Base-by-base conservation (phyloP, 2,888 invertebrate genomes). In the Diarsia brunnea region DNA sequence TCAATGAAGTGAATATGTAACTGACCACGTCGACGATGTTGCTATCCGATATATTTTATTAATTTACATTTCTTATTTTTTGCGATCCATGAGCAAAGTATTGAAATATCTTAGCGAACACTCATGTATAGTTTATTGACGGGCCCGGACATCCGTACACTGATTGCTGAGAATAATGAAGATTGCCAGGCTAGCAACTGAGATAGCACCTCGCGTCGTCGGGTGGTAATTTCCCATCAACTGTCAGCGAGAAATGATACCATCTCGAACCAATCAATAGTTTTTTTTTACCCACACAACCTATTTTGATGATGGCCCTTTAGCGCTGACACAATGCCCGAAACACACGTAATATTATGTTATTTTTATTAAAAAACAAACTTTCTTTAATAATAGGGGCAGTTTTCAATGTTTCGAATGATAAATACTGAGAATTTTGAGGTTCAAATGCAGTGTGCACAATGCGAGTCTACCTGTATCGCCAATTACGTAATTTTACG, bases 121-220 rank as follows among this genome's bases (percentile, higher is more conserved):
- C 43, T n/a, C 64, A 58, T 51, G 51, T 63, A 45, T 38, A 55
- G 24, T 21, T 45, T 71, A 63, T 74, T 69, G 69, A 71, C 45
- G 31, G 24, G 16, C 55, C 61, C 67, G 75, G 73, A 84, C 76
- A 66, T 84, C 76, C 75, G 81, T 58, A 63, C 63, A 53, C 66
- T 75, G 55, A 69, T 61, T 75, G 64, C 69, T 69, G 69, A 83
- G 81, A 76, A 86, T 81, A 81, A 81, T 81, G 64, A 70, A 83
- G 72, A 81, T 84, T 63, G 68, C 60, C n/a, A 63, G 43, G 47
- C 55, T 68, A 60, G 27, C 16, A 71, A 51, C 60, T 27, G 53
- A 68, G 75, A 79, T 85, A 79, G 43, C 5, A 14, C 14, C 19
- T 51, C 55, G 8, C 49, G 64, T 66, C 58, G 66, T 66, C 58